Evolutionary conservation across 2,888 invertebrate genomes (phyloP).

Genomic region (Heliothis peltigera): DNA sequence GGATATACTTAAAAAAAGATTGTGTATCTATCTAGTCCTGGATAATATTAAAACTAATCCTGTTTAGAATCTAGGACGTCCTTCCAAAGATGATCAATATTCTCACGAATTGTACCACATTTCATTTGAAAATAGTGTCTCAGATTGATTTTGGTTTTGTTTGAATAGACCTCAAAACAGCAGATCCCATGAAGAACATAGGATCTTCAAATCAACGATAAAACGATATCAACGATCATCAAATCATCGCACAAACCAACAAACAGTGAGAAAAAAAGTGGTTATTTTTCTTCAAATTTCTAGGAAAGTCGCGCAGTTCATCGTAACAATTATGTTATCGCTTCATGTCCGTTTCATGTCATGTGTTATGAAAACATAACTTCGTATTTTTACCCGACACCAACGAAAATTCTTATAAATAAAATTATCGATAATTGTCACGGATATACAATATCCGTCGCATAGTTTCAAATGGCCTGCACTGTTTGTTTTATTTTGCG

Average conservation of each 20-base stretch:
- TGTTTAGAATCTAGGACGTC: too few relatives aligned
- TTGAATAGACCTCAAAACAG: too few relatives aligned
- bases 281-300: constrained; percentile 42
- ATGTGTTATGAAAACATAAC: constrained; percentile 77
- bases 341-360: constrained; percentile 67
- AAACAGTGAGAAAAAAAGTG: constrained; percentile 20
- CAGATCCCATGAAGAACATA: too few relatives aligned
- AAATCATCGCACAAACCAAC: neutral
- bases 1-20: too few relatives aligned
- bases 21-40: too few relatives aligned
- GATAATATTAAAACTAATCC: too few relatives aligned
- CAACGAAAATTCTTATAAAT: constrained; percentile 66
- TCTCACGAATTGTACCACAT: too few relatives aligned
- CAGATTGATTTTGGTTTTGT: too few relatives aligned
- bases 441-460: constrained; percentile 62
- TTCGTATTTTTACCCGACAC: constrained; percentile 73
- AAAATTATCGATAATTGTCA: constrained; percentile 58
- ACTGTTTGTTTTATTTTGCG: constrained; percentile 8
- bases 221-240: too few relatives aligned
- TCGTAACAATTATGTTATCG: constrained; percentile 62
- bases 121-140: too few relatives aligned
- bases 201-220: too few relatives aligned
- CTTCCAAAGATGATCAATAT: too few relatives aligned
- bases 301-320: constrained; percentile 55
- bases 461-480: constrained; percentile 34